A percentile compares a stretch with the other conserved stretches of the same genome.
Conservation (phyloP, 2,888 invertebrate genomes). For the Timema podura region DNA sequence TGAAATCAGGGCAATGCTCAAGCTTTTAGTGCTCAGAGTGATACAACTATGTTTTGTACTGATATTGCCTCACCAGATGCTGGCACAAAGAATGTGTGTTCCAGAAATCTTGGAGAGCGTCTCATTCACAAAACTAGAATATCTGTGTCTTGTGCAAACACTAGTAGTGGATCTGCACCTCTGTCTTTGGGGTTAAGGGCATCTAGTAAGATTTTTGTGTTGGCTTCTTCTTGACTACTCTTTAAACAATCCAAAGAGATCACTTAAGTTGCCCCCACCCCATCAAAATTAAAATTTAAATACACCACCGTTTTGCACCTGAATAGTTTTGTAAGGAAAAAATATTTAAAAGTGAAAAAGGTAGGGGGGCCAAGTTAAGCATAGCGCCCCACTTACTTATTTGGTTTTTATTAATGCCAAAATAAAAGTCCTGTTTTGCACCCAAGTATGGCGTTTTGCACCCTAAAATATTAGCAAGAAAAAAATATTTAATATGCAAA, state of each 20-base stretch:
- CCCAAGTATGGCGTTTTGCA: too few species aligned
- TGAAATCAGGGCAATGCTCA: slow-evolving; percentile 8
- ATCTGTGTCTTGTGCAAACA: slow-evolving; percentile 5
- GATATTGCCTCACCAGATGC: slow-evolving; percentile 2
- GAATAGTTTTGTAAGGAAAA: too few species aligned
- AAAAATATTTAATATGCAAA: too few species aligned
- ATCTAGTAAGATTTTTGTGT: slow-evolving; percentile 4
- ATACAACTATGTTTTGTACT: not conserved
- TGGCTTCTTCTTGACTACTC: slow-evolving; percentile 1
- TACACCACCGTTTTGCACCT: too few species aligned
- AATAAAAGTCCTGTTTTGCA: too few species aligned
- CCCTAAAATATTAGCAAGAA: too few species aligned
- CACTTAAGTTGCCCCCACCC: too few species aligned
- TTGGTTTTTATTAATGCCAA: too few species aligned
- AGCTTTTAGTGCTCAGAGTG: slow-evolving; percentile 1
- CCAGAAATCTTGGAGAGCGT: not conserved
- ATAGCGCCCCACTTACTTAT: too few species aligned
- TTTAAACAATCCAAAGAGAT: slow-evolving; percentile 1
- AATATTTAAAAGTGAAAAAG: too few species aligned
- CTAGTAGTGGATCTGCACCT: not conserved
- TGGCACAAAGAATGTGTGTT: not conserved
- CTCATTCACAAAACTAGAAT: not conserved
- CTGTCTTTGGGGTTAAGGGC: not conserved
- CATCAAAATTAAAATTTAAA: too few species aligned
- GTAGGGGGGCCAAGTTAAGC: too few species aligned